Evolutionary conservation across 2,113 vertebrate species (phyloP), one percentile per base, ranked within the genome.

Genomic region (Muscicapa adusta): DNA sequence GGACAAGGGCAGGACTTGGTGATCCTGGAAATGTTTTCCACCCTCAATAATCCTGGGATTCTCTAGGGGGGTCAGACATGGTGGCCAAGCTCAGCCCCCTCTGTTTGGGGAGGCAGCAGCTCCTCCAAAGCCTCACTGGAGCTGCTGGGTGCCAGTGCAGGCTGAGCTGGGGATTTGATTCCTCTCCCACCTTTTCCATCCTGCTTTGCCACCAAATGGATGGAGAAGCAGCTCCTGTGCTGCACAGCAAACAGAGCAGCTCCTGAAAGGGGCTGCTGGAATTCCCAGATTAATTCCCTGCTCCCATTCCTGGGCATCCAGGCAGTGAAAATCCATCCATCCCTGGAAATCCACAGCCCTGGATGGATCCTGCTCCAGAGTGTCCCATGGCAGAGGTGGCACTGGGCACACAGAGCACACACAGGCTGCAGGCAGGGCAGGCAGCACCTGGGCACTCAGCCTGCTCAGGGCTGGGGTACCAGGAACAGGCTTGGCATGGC

Each of bases 311-410:
- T 1, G 2, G 6, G 38, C 38, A 47, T 25, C n/a, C 58, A 7
- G 0, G 2, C 13, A 18, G 10, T 0, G 0, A 24, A 48, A 36
- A 0, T 0, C 19, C 38, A n/a, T n/a, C n/a, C n/a, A n/a, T 57
- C 36, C 47, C 28, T 42, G 47, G 60, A 28, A 61, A 33, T 25
- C 50, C 58, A 6, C 36, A 14, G 7, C 34, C n/a, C 45, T 26
- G 0, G 0, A 18, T 91, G 0, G 0, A 15, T 91, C 23, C 25
- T 33, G 58, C 85, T 83, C 62, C 28, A 2, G 9, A 74, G 66
- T 28, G 36, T 60, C 48, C 72, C 29, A 3, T 58, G 76, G 38
- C 50, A 15, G 71, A 12, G 79, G 7, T 57, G 85, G 56, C 74
- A 6, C 12, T 12, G 33, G 50, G 33, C n/a, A 15, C 3, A 43